Evolutionary conservation across 2,888 invertebrate genomes (phyloP), one percentile per base, ranked within the genome.

Genomic region (Carcina quercana): DNA sequence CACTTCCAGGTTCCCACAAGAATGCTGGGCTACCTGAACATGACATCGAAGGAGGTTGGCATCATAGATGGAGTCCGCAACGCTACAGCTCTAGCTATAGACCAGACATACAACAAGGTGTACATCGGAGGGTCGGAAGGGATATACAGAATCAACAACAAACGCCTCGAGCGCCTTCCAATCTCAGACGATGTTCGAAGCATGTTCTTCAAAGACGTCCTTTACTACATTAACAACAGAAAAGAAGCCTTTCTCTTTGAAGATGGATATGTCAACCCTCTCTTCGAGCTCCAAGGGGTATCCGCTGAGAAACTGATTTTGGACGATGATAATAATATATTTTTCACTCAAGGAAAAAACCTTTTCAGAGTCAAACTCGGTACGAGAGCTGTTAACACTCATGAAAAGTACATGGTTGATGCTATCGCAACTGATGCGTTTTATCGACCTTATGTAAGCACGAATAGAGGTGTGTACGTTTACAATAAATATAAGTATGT

Each of bases 401-500:
- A 72, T 31, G 78, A 76, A 22, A 58, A 49, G 13, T 62, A 59
- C 17, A 38, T 39, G 5, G 69, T 69, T 0, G 50, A 60, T 31
- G 49, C 54, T 1, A 44, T 80, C 2, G 48, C 69, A 0, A 22
- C 65, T 0, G 72, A 80, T 47, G 32, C 49, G 8, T 50, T 59
- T 43, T 59, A 40, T 5, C 72, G 59, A 34, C 64, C 72, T 0
- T 71, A 57, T 37, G 41, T 73, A 1, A 55, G 64, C 29, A 59
- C 75, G 0, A 59, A 49, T 1, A 61, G 61, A 29, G 80, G 78
- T 1, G 32, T 78, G 0, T 79, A 60, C 28, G 53, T 61, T 0
- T 82, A 79, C 26, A 79, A 82, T 50, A 78, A 74, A 29, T 78
- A 70, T 34, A 82, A 79, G 33, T 79, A 59, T 35, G 70, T 61